phyloP scores from a whole-genome alignment of 2,888 invertebrate genomes.

The Ctena decussata region DNA sequence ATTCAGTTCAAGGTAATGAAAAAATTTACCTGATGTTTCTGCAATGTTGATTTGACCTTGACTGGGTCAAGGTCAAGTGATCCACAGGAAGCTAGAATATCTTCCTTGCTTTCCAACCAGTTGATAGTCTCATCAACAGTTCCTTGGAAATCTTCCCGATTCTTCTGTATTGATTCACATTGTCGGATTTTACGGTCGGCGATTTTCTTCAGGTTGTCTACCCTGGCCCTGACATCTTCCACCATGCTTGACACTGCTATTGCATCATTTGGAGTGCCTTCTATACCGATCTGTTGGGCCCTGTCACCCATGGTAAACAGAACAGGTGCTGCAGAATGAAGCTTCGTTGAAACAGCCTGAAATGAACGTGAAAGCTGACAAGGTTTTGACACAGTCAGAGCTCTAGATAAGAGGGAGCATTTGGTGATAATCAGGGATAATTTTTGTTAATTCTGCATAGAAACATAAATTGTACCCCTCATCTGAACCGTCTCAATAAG shows the following conservation, averaged over 20 bases:
- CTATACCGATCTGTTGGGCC: conserved; percentile 96
- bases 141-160: conserved; percentile 78
- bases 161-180: conserved; percentile 90
- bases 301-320: conserved; percentile 96
- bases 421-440: too few relatives aligned
- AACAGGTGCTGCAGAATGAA: conserved; percentile 90
- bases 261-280: conserved; percentile 91
- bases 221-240: conserved; percentile 93
- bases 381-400: too few relatives aligned
- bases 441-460: too few relatives aligned
- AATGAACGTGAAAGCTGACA: too few relatives aligned
- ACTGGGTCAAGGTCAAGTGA: conserved; percentile 76
- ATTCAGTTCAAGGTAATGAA: too few relatives aligned
- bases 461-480: too few relatives aligned
- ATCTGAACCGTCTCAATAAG: too few relatives aligned
- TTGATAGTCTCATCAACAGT: conserved; percentile 74
- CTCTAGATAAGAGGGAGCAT: too few relatives aligned
- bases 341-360: conserved; percentile 69
- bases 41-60: conserved; percentile 73
- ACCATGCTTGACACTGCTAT: conserved; percentile 94
- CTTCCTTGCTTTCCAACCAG: conserved; percentile 81
- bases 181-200: conserved; percentile 95
- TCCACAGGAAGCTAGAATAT: conserved; percentile 70
- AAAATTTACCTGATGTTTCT: conserved; percentile 78
- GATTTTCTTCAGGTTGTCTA: conserved; percentile 91